Evolutionary conservation across 2,888 invertebrate genomes (phyloP), one percentile per base, ranked within the genome.

Genomic region (Phyllotreta striolata): DNA sequence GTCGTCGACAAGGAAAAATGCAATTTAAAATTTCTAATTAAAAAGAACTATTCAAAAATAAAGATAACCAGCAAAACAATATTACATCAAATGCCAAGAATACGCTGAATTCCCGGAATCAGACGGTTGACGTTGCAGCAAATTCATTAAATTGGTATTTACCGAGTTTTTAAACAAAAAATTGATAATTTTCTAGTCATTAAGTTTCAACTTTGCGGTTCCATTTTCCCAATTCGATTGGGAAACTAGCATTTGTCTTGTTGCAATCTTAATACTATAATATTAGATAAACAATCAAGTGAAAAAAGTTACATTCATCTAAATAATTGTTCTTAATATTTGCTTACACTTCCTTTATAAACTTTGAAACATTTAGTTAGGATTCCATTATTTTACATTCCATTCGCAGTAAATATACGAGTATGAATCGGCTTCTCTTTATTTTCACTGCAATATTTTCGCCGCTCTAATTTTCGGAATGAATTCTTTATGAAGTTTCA

Each of bases 381-480:
- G 35, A 56, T 24, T 35, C 70, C 67, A 69, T 69, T 51, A 76
- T 77, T 75, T 76, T 75, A 77, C 75, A 74, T 74, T 74, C 73
- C 73, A 70, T 67, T 70, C 69, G 66, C 67, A 65, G 55, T 40
- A 24, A n/a, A n/a, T 24, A 24, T 24, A 24, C 24, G 24, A 24
- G 41, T 38, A n/a, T 37, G 44, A 44, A 64, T 64, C 34, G 47
- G 35, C 41, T 55, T 43, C 10, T 54, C 66, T 65, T 58, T 58
- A 54, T 62, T 43, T 13, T 55, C 47, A 12, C 9, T 43, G 62
- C 58, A 58, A 62, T 57, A 65, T 65, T 65, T 65, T 57, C 55
- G 44, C 55, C 57, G 14, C 55, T 55, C 40, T 58, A 62, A 65
- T 62, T 62, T 65, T 49, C 51, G 46, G 58, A 65, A 62, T 65